A percentile compares a stretch with the other conserved stretches of the same genome.
These are phyloP conservation scores for Arizona elegans DNA, from an alignment of 2,113 vertebrate species.

Conservation along the genomic window DNA sequence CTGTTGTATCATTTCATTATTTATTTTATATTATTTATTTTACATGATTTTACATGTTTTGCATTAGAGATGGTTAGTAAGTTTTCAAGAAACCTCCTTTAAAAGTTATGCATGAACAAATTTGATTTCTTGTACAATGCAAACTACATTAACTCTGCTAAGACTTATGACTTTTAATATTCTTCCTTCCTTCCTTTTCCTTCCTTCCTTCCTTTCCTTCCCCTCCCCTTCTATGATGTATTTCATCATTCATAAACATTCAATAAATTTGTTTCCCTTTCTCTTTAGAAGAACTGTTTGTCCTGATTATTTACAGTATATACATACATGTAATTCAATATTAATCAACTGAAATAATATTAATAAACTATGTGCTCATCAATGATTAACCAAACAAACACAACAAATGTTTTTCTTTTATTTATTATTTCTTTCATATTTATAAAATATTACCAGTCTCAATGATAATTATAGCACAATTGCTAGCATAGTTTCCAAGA, in stretches of 20 bases:
- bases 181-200: neutral
- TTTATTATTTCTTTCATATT: neutral
- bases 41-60: neutral
- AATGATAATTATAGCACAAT: neutral
- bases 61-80: neutral
- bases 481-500: neutral
- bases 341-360: neutral
- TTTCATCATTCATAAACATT: neutral
- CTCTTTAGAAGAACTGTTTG: neutral
- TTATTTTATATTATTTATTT: too few species aligned
- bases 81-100: neutral
- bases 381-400: neutral
- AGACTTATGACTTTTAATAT: neutral
- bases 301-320: neutral
- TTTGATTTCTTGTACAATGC: neutral
- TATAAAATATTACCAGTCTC: neutral
- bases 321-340: neutral
- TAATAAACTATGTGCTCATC: neutral
- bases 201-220: neutral
- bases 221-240: neutral
- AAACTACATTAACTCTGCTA: neutral
- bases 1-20: neutral
- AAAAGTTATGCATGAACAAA: neutral
- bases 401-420: neutral
- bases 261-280: neutral